Evolutionary conservation across 2,888 invertebrate genomes (phyloP), one percentile per base, ranked within the genome.

Genomic region (Pandemis corylana): DNA sequence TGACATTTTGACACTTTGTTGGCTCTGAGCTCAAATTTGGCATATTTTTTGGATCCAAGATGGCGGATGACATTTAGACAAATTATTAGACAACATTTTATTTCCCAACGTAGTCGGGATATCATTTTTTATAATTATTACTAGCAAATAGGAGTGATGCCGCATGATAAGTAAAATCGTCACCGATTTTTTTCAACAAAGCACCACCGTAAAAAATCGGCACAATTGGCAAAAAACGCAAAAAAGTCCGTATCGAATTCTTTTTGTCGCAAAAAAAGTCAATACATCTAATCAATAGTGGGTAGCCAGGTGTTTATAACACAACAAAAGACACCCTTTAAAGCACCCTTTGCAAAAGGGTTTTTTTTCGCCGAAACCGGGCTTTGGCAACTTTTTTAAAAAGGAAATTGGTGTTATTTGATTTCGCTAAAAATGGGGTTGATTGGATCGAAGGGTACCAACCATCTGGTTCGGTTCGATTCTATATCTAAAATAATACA

Each of bases 361-460:
- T 59, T 75, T 71, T 59, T 75, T 71, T 71, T 71, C n/a, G 66
- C 68, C 46, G 36, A 68, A 56, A 42, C 13, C 9, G 41, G 2
- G 7, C 5, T 62, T 61, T 70, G 5, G 46, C n/a, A 28, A 20
- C 13, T 44, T 61, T 67, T 67, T 66, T 65, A 36, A 61, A 56
- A 41, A 63, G 71, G 68, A 64, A 68, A 71, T 75, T 71, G 67
- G 68, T 28, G 64, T 42, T 75, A 71, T 75, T 74, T 41, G 56
- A 28, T 75, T 68, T 68, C 41, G 56, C n/a, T 46, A 44, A 51
- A 68, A 67, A 62, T 67, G 61, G 71, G 67, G 71, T 53, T 42
- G 44, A 5, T 15, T 6, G 36, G 41, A 51, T 9, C 7, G 2
- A 36, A 7, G 41, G 41, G 15, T 36, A 2, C n/a, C 0, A 51